phyloP scores from a whole-genome alignment of 2,888 invertebrate species.

The Eumacrocentrus americanus region DNA sequence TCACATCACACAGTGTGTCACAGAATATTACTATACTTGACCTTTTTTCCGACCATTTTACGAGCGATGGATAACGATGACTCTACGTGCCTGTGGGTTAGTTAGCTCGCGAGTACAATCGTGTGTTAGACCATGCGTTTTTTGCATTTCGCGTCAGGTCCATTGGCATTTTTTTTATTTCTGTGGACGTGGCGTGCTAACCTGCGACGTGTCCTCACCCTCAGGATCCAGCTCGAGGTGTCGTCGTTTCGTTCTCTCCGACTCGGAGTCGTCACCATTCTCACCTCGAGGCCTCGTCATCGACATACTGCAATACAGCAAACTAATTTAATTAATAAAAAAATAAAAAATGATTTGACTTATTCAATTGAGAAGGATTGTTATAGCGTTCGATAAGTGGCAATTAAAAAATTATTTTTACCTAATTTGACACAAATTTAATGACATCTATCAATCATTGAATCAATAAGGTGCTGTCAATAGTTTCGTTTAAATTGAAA shows the following conservation, averaged over 20 bases:
- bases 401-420: too few relatives aligned
- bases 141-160: slow-evolving; percentile 11
- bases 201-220: slow-evolving; percentile 60
- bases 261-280: slow-evolving; percentile 54
- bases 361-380: too few relatives aligned
- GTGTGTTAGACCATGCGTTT: slow-evolving; percentile 15
- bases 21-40: slow-evolving; percentile 56
- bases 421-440: too few relatives aligned
- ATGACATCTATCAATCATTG: too few relatives aligned
- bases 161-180: slow-evolving; percentile 40
- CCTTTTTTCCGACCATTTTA: slow-evolving; percentile 49
- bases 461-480: too few relatives aligned
- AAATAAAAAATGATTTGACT: slow-evolving; percentile 45
- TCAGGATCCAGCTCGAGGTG: slow-evolving; percentile 58
- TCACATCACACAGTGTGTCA: slow-evolving; percentile 23
- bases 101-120: slow-evolving; percentile 26
- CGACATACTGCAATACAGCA: slow-evolving; percentile 46
- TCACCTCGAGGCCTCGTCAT: slow-evolving; percentile 52
- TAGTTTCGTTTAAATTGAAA: too few relatives aligned
- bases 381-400: too few relatives aligned
- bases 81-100: slow-evolving; percentile 41
- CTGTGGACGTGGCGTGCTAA: slow-evolving; percentile 54
- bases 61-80: slow-evolving; percentile 34
- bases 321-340: slow-evolving; percentile 24
- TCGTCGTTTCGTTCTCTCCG: slow-evolving; percentile 56